A percentile compares a stretch with the other conserved stretches of the same genome.
Conservation (phyloP, 2,113 vertebrate species). For the Azemiops feae region DNA sequence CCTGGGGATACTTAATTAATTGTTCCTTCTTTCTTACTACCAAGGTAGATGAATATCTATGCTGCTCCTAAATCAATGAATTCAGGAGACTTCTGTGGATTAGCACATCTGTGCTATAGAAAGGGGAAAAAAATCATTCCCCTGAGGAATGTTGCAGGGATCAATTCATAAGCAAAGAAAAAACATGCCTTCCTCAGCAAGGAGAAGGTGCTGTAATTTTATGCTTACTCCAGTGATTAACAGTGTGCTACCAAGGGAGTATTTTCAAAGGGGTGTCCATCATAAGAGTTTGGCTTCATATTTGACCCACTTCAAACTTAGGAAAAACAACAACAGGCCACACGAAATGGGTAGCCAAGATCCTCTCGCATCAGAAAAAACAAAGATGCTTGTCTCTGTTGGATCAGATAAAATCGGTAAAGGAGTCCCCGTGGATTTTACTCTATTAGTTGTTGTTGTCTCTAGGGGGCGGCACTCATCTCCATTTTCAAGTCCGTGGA, state of each 20-base stretch:
- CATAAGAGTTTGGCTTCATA: slow-evolving; percentile 47
- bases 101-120: slow-evolving; percentile 55
- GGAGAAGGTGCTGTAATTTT: slow-evolving; percentile 53
- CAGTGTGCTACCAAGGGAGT: slow-evolving; percentile 17
- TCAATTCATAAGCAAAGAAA: slow-evolving; percentile 69
- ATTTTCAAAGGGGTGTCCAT: slow-evolving; percentile 61
- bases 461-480: too few relatives aligned
- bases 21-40: slow-evolving; percentile 57
- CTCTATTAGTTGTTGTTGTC: too few relatives aligned
- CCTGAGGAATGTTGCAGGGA: slow-evolving; percentile 53
- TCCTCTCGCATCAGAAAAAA: not conserved
- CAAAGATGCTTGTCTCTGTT: not conserved
- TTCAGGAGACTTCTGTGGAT: slow-evolving; percentile 61
- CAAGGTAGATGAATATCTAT: slow-evolving; percentile 63
- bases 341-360: not conserved
- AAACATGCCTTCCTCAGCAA: slow-evolving; percentile 72
- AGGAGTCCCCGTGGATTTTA: too few relatives aligned
- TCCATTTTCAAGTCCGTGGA: too few relatives aligned
- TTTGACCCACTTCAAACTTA: slow-evolving; percentile 52
- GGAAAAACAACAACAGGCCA: not conserved
- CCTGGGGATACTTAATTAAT: slow-evolving; percentile 69
- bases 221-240: slow-evolving; percentile 66
- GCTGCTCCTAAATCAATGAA: slow-evolving; percentile 64
- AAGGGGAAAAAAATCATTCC: slow-evolving; percentile 35
- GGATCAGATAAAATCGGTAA: not conserved